A percentile compares a stretch with the other conserved stretches of the same genome.
Evolutionary conservation across 2,113 vertebrate genomes (phyloP).

Genomic region (Platycercus adscitus): DNA sequence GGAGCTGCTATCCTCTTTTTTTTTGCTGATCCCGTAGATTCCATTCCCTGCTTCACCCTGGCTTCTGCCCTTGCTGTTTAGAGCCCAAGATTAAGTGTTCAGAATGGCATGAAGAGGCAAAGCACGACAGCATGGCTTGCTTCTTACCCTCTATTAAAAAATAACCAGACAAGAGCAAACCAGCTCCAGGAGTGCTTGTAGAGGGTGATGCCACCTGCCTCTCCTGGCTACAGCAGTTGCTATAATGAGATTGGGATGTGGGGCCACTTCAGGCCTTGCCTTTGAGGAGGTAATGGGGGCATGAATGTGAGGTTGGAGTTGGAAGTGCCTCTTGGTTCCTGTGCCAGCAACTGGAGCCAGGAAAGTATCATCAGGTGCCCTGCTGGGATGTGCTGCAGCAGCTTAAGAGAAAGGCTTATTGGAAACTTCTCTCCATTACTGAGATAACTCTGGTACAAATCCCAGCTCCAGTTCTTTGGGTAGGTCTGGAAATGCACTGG

Average conservation of each 20-base stretch:
- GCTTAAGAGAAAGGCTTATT: background rate
- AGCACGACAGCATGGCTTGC: background rate
- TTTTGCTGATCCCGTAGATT: background rate
- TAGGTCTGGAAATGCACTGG: background rate
- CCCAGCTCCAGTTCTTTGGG: background rate
- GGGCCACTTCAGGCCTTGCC: background rate
- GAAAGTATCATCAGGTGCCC: background rate
- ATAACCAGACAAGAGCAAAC: conserved; percentile 47
- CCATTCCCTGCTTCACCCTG: background rate
- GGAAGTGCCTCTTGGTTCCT: background rate
- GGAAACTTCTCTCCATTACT: background rate
- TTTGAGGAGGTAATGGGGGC: background rate
- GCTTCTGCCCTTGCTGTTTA: background rate
- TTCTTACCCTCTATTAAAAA: conserved; percentile 54
- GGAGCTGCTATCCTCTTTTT: background rate
- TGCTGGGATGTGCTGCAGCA: background rate
- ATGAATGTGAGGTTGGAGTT: background rate
- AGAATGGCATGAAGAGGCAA: background rate
- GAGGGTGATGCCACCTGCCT: conserved; percentile 34
- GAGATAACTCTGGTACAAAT: background rate
- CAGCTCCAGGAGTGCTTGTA: background rate
- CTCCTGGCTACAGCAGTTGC: background rate
- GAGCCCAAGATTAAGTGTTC: conserved; percentile 31
- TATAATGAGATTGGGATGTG: background rate
- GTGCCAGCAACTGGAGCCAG: conserved; percentile 4